Percentiles rank a stretch among this genome's conserved stretches.
These are phyloP conservation scores for Gnathonemus longibarbis DNA, from an alignment of 2,113 vertebrate species.

Conservation along the genomic window DNA sequence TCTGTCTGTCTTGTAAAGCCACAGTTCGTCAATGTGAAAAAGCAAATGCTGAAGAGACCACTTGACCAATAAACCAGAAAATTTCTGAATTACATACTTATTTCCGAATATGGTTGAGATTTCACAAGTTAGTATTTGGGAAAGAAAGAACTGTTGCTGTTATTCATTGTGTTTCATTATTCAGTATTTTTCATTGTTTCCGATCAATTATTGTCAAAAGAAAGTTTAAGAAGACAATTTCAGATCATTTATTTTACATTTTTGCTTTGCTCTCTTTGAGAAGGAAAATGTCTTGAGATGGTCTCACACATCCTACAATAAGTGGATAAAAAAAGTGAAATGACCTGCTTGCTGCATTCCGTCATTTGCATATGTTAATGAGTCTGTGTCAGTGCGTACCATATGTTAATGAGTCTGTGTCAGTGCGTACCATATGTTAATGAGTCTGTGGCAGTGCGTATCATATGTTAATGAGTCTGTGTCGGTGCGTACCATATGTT, in stretches of 20 bases:
- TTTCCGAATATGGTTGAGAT: not conserved
- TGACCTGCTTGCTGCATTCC: not conserved
- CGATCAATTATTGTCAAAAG: not conserved
- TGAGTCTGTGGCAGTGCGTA: too few species aligned
- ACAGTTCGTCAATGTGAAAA: not conserved
- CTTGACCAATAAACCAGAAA: not conserved
- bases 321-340: not conserved
- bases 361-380: too few species aligned
- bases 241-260: too few species aligned
- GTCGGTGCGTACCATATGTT: too few species aligned
- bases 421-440: too few species aligned
- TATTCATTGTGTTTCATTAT: not conserved
- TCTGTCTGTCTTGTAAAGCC: not conserved
- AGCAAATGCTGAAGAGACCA: not conserved
- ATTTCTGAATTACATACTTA: not conserved
- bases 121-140: not conserved
- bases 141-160: not conserved
- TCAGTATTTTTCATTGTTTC: not conserved
- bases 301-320: not conserved
- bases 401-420: too few species aligned
- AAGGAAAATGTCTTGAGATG: not conserved
- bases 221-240: not conserved
- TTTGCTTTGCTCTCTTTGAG: too few species aligned
- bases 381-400: too few species aligned
- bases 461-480: too few species aligned